Evolutionary conservation across 1,140 invertebrate genomes (phyloP).

Genomic region (Drosophila gunungcola): DNA sequence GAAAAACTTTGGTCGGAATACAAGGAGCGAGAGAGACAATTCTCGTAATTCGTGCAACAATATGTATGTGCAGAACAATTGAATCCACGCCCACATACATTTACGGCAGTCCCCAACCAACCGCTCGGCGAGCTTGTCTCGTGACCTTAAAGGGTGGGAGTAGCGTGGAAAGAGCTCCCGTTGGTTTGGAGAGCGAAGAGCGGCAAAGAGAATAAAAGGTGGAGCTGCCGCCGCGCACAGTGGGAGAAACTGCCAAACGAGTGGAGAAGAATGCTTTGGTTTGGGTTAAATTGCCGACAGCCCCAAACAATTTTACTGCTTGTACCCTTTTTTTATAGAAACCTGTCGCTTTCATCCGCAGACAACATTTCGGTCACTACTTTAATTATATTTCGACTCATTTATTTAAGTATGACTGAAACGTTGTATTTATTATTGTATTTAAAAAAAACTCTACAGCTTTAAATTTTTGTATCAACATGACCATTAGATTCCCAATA

Average conservation of each 20-base stretch:
- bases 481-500: too few relatives aligned
- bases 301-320: too few relatives aligned
- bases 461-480: too few relatives aligned
- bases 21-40: constrained; percentile 42
- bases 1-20: constrained; percentile 10
- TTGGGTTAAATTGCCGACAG: too few relatives aligned
- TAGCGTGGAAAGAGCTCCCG: constrained; percentile 2
- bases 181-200: constrained; percentile 1
- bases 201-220: constrained; percentile 1
- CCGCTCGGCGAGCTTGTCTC: constrained; percentile 33
- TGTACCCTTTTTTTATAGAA: too few relatives aligned
- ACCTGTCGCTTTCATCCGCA: too few relatives aligned
- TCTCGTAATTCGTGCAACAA: constrained; percentile 62
- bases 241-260: background rate
- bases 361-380: too few relatives aligned
- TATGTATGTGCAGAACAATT: constrained; percentile 60
- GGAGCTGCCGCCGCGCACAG: background rate
- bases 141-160: constrained; percentile 33
- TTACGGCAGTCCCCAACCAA: constrained; percentile 42
- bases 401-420: too few relatives aligned
- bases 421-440: too few relatives aligned
- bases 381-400: too few relatives aligned
- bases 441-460: too few relatives aligned
- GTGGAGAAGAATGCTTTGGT: too few relatives aligned
- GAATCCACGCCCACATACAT: constrained; percentile 68